These are phyloP conservation scores for Melipona bicolor DNA, from an alignment of 2,888 invertebrate genomes.

Conservation along the genomic window DNA sequence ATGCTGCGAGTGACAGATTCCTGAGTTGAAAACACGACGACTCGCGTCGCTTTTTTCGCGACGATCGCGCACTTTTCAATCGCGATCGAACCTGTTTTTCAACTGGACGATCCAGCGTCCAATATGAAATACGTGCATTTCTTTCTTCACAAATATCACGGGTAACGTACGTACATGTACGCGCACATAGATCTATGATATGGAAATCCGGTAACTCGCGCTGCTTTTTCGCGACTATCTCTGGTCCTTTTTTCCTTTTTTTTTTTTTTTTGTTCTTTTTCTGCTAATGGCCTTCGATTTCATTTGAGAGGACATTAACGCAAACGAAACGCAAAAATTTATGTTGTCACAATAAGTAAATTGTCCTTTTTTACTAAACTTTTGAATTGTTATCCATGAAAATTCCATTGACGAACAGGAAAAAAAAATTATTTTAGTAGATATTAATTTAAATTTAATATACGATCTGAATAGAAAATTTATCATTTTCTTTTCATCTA, in stretches of 20 bases:
- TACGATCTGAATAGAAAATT: too few species aligned
- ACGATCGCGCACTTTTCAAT: slow-evolving; percentile 9
- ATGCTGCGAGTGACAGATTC: slow-evolving; percentile 54
- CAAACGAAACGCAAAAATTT: too few species aligned
- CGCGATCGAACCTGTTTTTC: slow-evolving; percentile 4
- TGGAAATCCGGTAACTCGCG: neutral
- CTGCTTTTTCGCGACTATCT: neutral
- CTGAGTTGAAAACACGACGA: slow-evolving; percentile 26
- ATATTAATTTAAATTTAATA: too few species aligned
- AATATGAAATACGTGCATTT: too few species aligned
- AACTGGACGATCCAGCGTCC: neutral
- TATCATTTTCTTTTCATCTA: too few species aligned
- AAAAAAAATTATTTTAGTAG: too few species aligned
- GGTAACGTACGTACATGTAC: neutral
- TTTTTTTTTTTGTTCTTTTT: neutral
- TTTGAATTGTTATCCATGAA: too few species aligned
- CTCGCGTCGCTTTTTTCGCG: slow-evolving; percentile 12
- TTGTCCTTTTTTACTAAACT: too few species aligned
- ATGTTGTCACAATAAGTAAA: too few species aligned
- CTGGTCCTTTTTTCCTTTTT: neutral
- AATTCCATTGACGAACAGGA: too few species aligned
- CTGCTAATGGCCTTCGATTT: too few species aligned
- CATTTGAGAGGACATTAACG: too few species aligned
- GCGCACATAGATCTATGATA: neutral
- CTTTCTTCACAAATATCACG: neutral